phyloP scores from a whole-genome alignment of 2,113 vertebrate species.

The Picathartes gymnocephalus region DNA sequence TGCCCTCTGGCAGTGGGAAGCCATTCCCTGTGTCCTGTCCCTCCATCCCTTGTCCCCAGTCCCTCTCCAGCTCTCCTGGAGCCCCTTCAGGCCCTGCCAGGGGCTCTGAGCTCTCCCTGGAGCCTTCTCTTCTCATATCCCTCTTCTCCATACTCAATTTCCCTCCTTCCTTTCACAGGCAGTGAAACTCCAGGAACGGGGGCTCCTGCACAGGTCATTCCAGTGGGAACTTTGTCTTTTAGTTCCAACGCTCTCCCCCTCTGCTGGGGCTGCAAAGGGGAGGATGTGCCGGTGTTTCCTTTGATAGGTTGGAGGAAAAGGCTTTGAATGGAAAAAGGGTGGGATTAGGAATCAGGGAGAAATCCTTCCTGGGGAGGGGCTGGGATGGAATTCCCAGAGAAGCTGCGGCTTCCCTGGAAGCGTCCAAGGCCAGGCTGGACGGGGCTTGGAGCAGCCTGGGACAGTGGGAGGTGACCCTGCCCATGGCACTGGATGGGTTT shows the following conservation, averaged over 20 bases:
- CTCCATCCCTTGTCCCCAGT: background rate
- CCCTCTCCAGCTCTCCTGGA: background rate
- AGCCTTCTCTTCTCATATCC: background rate
- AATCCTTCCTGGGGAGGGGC: background rate
- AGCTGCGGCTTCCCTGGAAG: background rate
- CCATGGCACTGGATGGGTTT: rapidly evolving
- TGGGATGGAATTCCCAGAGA: background rate
- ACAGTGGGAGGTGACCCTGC: background rate
- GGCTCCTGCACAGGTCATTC: background rate
- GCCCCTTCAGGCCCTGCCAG: background rate
- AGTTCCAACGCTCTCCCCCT: background rate
- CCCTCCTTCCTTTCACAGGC: background rate
- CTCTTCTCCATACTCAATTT: background rate
- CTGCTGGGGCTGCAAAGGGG: background rate
- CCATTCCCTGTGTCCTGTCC: background rate
- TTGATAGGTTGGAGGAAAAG: background rate
- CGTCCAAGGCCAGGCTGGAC: background rate
- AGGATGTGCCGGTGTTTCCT: background rate
- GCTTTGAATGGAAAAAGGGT: background rate
- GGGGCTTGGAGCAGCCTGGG: background rate
- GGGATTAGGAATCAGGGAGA: background rate
- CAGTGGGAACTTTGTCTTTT: background rate
- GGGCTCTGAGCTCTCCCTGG: background rate
- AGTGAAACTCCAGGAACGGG: background rate
- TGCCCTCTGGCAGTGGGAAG: background rate